phyloP scores from a whole-genome alignment of 2,113 vertebrate genomes.

The Carlito syrichta region DNA sequence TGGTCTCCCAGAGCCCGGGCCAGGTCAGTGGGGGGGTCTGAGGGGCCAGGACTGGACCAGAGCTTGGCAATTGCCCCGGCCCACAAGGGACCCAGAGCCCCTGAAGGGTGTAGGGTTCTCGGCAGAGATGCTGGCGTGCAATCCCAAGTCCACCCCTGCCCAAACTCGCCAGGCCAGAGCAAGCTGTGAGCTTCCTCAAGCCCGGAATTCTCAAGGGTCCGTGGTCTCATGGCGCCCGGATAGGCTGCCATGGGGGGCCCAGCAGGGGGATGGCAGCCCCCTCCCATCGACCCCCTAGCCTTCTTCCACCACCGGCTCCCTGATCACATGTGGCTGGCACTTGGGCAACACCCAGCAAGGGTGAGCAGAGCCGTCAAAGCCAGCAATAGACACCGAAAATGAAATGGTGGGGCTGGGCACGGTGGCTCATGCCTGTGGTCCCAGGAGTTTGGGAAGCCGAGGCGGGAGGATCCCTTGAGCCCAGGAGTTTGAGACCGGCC shows the following conservation, averaged over 20 bases:
- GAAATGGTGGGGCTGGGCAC: too few relatives aligned
- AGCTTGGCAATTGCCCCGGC: neutral
- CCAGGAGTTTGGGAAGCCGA: too few relatives aligned
- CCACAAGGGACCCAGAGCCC: accelerated
- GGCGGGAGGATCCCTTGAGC: too few relatives aligned
- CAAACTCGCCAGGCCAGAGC: accelerated
- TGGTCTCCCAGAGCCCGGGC: neutral
- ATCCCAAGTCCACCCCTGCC: neutral
- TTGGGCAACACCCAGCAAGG: too few relatives aligned
- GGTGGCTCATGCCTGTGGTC: too few relatives aligned
- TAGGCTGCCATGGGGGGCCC: too few relatives aligned
- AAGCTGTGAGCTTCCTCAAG: accelerated
- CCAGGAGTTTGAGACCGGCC: too few relatives aligned
- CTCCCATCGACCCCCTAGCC: neutral
- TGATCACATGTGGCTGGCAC: neutral
- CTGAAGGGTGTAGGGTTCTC: accelerated
- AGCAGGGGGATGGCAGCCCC: too few relatives aligned
- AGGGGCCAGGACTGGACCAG: too few relatives aligned
- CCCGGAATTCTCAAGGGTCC: neutral
- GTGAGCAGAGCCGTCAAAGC: neutral
- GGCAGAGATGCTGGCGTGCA: neutral
- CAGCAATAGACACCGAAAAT: neutral
- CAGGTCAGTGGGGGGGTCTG: too few relatives aligned
- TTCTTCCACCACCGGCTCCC: too few relatives aligned
- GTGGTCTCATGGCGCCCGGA: neutral